These are phyloP conservation scores for Triops cancriformis DNA, from an alignment of 1,140 invertebrate genomes.

Conservation along the genomic window DNA sequence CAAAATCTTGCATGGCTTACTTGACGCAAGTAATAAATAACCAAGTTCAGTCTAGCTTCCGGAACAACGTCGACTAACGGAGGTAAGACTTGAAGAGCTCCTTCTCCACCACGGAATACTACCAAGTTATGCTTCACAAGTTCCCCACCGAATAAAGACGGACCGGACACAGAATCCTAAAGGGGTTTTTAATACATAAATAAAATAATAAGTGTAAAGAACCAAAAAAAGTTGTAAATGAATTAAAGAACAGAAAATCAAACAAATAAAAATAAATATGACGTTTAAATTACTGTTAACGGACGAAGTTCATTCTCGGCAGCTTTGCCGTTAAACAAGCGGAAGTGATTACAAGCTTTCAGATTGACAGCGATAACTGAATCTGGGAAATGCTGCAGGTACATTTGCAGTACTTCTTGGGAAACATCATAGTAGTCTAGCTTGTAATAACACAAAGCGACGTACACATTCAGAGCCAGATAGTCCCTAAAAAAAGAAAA, in stretches of 20 bases:
- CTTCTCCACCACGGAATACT: constrained; percentile 90
- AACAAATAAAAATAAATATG: background rate
- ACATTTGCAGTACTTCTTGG: constrained; percentile 88
- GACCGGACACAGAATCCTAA: background rate
- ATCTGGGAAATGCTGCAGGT: constrained; percentile 84
- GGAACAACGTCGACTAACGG: constrained; percentile 88
- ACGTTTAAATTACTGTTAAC: constrained; percentile 43
- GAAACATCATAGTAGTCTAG: constrained; percentile 86
- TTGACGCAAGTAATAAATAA: constrained; percentile 88
- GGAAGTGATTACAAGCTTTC: constrained; percentile 81
- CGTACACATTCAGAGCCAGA: constrained; percentile 91
- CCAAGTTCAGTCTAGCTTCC: constrained; percentile 91
- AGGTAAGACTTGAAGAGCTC: constrained; percentile 82
- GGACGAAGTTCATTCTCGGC: constrained; percentile 79
- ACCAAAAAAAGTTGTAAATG: no score
- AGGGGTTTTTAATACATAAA: background rate
- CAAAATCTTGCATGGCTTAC: constrained; percentile 37
- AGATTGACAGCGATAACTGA: constrained; percentile 88
- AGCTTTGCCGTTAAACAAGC: constrained; percentile 86
- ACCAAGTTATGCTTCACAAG: constrained; percentile 92
- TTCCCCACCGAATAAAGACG: constrained; percentile 45
- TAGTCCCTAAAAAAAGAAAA: constrained; percentile 59
- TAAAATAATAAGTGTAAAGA: background rate
- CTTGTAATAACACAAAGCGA: constrained; percentile 96
- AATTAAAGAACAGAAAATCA: background rate